Percentiles rank a stretch among this genome's conserved stretches.
phyloP scores from a whole-genome alignment of 2,888 invertebrate species.

The Glyphotaelius pellucidus region DNA sequence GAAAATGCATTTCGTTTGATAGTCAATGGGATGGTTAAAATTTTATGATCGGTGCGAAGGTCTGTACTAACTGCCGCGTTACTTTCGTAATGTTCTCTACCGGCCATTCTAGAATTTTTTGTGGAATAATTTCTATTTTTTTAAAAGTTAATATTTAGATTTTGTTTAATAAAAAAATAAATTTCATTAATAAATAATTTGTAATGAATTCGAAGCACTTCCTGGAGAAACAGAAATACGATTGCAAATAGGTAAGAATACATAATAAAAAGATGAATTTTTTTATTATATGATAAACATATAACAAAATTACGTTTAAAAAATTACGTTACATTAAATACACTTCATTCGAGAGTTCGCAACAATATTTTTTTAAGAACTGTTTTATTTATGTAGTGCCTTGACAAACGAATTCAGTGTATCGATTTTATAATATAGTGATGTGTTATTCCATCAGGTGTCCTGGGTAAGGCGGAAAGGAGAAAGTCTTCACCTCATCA shows the following conservation, averaged over 20 bases:
- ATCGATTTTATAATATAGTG: neutral
- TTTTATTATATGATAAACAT: no score
- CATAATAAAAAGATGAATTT: no score
- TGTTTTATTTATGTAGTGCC: neutral
- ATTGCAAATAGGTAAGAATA: no score
- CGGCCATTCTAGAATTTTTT: neutral
- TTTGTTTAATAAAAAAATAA: no score
- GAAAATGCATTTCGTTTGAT: neutral
- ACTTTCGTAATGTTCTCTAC: neutral
- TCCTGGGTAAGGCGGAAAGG: constrained; percentile 79
- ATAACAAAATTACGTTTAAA: no score
- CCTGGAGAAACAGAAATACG: no score
- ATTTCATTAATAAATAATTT: no score
- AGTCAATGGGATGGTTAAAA: neutral
- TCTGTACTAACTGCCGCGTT: neutral
- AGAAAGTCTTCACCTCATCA: constrained; percentile 77
- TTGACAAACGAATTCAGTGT: neutral
- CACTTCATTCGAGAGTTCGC: no score
- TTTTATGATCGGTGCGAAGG: neutral
- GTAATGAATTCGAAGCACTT: no score
- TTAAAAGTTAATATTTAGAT: no score
- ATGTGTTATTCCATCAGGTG: constrained; percentile 68
- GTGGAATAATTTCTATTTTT: neutral
- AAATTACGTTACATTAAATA: no score
- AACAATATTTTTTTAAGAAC: no score